Percentiles rank a stretch among this genome's conserved stretches.
phyloP scores from a whole-genome alignment of 2,888 invertebrate species.

The Globia sparganii region DNA sequence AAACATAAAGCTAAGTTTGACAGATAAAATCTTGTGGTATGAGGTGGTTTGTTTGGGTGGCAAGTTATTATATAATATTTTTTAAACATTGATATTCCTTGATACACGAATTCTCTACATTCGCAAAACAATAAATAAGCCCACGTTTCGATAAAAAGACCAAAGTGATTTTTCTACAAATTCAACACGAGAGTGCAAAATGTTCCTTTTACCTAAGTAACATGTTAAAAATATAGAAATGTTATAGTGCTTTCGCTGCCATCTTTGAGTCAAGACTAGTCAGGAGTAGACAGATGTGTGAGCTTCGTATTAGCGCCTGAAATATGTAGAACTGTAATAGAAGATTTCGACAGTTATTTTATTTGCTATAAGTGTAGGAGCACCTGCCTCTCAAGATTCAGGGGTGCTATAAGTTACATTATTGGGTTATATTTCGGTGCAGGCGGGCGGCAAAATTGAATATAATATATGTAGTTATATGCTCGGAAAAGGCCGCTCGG shows the following conservation, averaged over 20 bases:
- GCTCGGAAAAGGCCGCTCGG: background rate
- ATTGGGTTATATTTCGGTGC: background rate
- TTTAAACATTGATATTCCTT: too few relatives aligned
- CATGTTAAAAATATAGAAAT: conserved; percentile 35
- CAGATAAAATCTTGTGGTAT: too few relatives aligned
- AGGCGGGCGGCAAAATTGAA: background rate
- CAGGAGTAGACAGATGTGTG: conserved; percentile 19
- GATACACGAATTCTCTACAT: background rate
- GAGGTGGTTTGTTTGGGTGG: too few relatives aligned
- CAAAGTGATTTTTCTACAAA: conserved; percentile 22
- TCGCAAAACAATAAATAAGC: background rate
- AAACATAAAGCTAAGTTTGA: too few relatives aligned
- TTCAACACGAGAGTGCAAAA: conserved; percentile 10
- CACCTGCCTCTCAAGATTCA: background rate
- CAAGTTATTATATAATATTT: too few relatives aligned
- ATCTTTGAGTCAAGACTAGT: conserved; percentile 40
- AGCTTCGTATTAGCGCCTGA: conserved; percentile 1
- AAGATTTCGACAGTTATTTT: background rate
- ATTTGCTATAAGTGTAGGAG: conserved; percentile 6
- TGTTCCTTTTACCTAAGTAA: conserved; percentile 12
- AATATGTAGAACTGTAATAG: conserved; percentile 1
- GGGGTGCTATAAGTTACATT: background rate
- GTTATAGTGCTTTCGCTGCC: conserved; percentile 26
- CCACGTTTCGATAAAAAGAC: background rate
- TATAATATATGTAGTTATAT: background rate